Percentiles rank a stretch among this genome's conserved stretches.
phyloP scores from a whole-genome alignment of 1,140 invertebrate genomes.

The Drosophila murphyi region DNA sequence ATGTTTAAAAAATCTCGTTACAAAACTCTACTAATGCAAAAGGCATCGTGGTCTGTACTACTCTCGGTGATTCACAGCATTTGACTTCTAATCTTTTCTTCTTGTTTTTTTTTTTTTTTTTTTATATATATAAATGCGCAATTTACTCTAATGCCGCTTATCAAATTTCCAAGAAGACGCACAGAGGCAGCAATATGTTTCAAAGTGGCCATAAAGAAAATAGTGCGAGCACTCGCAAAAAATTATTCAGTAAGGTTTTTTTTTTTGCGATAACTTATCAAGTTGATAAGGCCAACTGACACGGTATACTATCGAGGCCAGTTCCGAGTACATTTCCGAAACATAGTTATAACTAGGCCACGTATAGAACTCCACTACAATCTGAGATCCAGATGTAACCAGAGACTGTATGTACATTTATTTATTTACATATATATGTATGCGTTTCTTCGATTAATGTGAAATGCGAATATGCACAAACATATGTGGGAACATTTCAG shows the following conservation, averaged over 20 bases:
- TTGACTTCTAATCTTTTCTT: slow-evolving; percentile 21
- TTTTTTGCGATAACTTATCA: slow-evolving; percentile 53
- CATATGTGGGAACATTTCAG: background rate
- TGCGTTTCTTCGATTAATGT: background rate
- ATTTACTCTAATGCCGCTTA: slow-evolving; percentile 43
- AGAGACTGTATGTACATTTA: too few species aligned
- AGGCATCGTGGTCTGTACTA: background rate
- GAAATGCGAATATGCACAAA: background rate
- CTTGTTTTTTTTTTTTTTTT: background rate
- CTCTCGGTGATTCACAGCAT: slow-evolving; percentile 11
- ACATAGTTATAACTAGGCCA: background rate
- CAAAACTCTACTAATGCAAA: slow-evolving; percentile 3
- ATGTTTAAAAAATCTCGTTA: background rate
- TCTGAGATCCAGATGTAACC: background rate
- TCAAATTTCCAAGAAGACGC: slow-evolving; percentile 64
- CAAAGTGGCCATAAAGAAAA: slow-evolving; percentile 27
- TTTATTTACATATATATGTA: too few species aligned
- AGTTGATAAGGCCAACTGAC: slow-evolving; percentile 13
- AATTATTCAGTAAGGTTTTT: slow-evolving; percentile 77
- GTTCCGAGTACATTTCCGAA: slow-evolving; percentile 10
- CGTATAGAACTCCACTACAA: background rate
- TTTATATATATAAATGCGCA: slow-evolving; percentile 17
- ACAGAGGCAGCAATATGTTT: background rate
- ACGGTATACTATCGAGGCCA: background rate
- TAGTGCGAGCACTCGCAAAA: slow-evolving; percentile 47